Conservation (phyloP, 2,888 invertebrate species). For the Agriopis aurantiaria region DNA sequence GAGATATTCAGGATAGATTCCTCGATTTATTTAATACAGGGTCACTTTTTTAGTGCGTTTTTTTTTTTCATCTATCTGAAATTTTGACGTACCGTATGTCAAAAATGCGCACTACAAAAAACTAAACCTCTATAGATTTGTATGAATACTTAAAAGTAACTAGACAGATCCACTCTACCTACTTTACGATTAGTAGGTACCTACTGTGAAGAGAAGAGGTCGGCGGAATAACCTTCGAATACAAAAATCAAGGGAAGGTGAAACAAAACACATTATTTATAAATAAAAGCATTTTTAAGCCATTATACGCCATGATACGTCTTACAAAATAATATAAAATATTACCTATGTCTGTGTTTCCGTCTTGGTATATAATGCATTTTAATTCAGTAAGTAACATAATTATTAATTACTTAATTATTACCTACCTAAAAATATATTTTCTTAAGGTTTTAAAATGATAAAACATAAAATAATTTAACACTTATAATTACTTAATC, state of each 20-base stretch:
- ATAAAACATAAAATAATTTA: conserved; percentile 60
- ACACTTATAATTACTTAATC: conserved; percentile 51
- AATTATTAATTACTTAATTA: neutral
- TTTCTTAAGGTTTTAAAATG: conserved; percentile 24
- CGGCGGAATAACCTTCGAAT: conserved; percentile 12
- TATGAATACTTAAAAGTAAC: neutral
- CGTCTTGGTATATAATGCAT: neutral
- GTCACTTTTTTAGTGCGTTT: too few species aligned
- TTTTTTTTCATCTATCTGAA: too few species aligned
- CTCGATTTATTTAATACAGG: too few species aligned
- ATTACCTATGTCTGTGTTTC: neutral
- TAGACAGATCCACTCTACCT: neutral
- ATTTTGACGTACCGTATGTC: too few species aligned
- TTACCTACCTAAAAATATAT: neutral
- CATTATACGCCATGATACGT: conserved; percentile 8
- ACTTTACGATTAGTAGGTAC: neutral
- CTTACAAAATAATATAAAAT: conserved; percentile 15
- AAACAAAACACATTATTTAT: conserved; percentile 19
- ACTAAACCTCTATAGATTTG: neutral
- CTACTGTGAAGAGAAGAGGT: conserved; percentile 1
- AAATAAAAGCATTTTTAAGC: conserved; percentile 30
- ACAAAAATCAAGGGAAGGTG: conserved; percentile 20
- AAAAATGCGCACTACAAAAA: too few species aligned
- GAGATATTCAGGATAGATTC: too few species aligned
- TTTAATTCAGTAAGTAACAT: neutral